Evolutionary conservation across 35 echinoderm and acorn worm species (phyloP).

Genomic region (Apostichopus californicus): DNA sequence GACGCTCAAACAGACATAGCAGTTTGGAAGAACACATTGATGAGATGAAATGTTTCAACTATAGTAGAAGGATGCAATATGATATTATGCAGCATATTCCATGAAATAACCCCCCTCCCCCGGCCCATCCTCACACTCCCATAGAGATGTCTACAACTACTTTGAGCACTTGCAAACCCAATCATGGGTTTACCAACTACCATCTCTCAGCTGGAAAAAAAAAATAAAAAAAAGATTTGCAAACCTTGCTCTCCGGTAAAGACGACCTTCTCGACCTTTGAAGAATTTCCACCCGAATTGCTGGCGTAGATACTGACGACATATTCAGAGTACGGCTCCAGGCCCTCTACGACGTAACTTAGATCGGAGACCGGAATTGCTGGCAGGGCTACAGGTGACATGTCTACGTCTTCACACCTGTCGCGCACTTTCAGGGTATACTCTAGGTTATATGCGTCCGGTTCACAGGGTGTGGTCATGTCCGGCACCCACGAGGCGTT

Average conservation of each 20-base stretch:
- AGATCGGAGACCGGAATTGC: background rate
- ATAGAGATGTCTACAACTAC: no score
- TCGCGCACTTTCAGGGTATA: constrained; percentile 11
- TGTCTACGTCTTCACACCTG: constrained; percentile 13
- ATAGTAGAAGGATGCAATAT: no score
- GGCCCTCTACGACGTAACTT: background rate
- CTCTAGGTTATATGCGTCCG: background rate
- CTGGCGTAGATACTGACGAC: background rate
- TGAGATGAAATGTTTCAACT: no score
- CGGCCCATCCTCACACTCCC: no score
- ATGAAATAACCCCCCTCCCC: no score
- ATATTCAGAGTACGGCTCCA: constrained; percentile 21
- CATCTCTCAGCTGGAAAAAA: no score
- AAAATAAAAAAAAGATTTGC: background rate
- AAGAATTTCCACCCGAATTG: constrained; percentile 31
- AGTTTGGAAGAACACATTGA: no score
- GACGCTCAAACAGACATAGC: no score
- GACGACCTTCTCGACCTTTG: constrained; percentile 7
- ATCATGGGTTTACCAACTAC: no score
- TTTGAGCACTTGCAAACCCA: no score
- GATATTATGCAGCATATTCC: no score
- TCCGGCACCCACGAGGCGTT: background rate
- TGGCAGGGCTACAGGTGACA: background rate
- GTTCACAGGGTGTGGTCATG: background rate
- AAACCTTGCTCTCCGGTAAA: constrained; percentile 45